These are phyloP conservation scores for Macropodus opercularis DNA, from an alignment of 2,797 vertebrate species.

Conservation along the genomic window DNA sequence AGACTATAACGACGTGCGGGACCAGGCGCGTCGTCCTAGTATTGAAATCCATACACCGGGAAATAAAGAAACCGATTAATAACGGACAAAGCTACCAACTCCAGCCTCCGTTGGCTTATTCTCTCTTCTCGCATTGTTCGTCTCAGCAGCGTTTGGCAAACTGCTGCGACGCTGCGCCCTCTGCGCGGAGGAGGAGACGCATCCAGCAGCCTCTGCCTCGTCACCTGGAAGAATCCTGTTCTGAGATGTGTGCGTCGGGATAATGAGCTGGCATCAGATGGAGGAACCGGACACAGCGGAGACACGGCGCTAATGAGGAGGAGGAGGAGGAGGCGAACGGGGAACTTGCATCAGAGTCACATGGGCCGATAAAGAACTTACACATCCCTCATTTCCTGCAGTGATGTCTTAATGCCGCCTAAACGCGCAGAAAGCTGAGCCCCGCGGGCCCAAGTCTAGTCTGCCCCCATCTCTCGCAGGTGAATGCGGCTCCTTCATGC, in stretches of 20 bases:
- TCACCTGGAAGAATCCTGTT: conserved; percentile 4
- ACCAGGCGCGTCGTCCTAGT: not conserved
- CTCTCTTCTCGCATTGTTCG: too few relatives aligned
- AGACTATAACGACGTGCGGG: not conserved
- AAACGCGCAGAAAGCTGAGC: conserved; percentile 9
- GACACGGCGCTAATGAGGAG: conserved; percentile 20
- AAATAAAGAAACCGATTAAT: not conserved
- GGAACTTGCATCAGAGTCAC: conserved; percentile 53
- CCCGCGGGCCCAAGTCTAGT: conserved; percentile 11
- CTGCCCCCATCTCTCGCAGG: not conserved
- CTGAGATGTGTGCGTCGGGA: conserved; percentile 25
- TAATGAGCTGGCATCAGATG: conserved; percentile 38
- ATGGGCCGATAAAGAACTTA: conserved; percentile 33
- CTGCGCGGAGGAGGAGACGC: conserved; percentile 36
- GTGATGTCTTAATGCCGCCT: conserved; percentile 29
- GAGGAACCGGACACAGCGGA: conserved; percentile 36
- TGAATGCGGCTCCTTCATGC: not conserved
- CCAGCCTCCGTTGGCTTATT: conserved; percentile 32
- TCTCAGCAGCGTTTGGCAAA: conserved; percentile 50
- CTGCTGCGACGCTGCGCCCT: conserved; percentile 57
- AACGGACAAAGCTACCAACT: conserved; percentile 17
- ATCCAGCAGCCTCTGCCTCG: conserved; percentile 15
- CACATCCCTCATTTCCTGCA: conserved; percentile 49
- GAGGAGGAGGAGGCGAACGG: conserved; percentile 24
- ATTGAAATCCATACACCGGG: conserved; percentile 21